Percentiles rank a stretch among this genome's conserved stretches.
phyloP scores from a whole-genome alignment of 2,797 vertebrate genomes.

The Dicrostonyx torquatus region DNA sequence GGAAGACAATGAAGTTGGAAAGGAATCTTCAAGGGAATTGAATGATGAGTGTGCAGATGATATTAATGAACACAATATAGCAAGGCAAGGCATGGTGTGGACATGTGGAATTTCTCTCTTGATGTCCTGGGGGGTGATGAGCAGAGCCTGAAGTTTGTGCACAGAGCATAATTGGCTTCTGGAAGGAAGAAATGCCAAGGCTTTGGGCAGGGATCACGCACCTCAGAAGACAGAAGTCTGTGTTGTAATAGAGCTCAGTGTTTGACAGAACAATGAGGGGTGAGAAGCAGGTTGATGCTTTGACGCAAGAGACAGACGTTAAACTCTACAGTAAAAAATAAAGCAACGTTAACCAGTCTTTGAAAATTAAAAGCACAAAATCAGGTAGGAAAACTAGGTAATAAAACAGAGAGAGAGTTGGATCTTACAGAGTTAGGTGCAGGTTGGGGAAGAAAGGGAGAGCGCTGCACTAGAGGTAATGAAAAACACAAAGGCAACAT shows the following conservation, averaged over 20 bases:
- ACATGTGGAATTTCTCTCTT: neutral
- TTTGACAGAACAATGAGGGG: neutral
- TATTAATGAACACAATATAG: neutral
- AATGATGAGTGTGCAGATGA: neutral
- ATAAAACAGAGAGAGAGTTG: neutral
- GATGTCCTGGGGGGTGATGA: neutral
- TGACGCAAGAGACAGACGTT: neutral
- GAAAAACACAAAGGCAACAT: neutral
- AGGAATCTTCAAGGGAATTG: neutral
- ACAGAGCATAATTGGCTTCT: neutral
- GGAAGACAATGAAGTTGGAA: neutral
- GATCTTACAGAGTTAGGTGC: neutral
- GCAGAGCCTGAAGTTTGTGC: neutral
- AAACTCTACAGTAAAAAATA: neutral
- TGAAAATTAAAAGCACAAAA: neutral
- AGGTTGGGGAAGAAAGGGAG: neutral
- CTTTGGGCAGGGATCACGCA: neutral
- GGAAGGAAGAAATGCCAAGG: neutral
- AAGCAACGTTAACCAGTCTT: neutral
- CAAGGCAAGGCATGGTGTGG: neutral
- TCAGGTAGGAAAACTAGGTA: neutral
- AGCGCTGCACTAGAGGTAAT: neutral
- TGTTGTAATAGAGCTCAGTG: neutral
- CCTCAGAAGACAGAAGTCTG: neutral
- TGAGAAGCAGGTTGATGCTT: neutral